Evolutionary conservation across 2,113 vertebrate species (phyloP).

Genomic region (Oreocharis arfaki): DNA sequence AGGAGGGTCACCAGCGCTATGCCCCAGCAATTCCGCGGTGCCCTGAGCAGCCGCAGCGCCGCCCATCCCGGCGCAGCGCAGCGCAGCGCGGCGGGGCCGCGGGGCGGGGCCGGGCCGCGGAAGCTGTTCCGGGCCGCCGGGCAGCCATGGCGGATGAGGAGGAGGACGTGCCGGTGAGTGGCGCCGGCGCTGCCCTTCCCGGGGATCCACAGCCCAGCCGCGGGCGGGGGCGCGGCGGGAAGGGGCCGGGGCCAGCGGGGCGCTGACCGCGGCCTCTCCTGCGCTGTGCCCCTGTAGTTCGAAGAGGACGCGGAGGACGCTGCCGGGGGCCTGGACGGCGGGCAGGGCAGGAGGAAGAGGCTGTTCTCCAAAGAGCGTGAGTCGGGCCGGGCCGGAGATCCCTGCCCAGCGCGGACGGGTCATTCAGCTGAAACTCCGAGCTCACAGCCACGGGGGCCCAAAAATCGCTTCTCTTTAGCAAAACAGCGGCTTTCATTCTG

Average conservation of each 20-base stretch:
- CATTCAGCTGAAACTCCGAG: not conserved
- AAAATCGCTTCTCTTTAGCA: not conserved
- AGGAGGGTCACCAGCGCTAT: fast-evolving
- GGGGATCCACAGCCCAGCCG: not conserved
- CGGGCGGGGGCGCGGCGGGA: not conserved
- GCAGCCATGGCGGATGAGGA: constrained; percentile 73
- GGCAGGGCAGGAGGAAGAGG: constrained; percentile 87
- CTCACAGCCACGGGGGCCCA: not conserved
- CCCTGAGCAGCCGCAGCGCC: fast-evolving
- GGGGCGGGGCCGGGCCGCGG: not conserved
- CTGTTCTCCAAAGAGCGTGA: constrained; percentile 95
- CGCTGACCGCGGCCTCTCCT: not conserved
- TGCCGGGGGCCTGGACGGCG: constrained; percentile 79
- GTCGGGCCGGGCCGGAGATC: not conserved
- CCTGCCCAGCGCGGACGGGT: not conserved
- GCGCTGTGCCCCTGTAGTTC: constrained; percentile 55
- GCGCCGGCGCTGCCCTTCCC: not conserved
- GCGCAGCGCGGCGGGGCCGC: not conserved
- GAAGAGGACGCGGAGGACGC: constrained; percentile 91
- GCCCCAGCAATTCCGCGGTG: fast-evolving
- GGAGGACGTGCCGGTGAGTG: constrained; percentile 70
- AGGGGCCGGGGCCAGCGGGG: not conserved
- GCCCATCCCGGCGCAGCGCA: too few species aligned
- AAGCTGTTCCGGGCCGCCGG: not conserved
- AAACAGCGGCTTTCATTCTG: not conserved